Percentiles rank a stretch among this genome's conserved stretches.
These are phyloP conservation scores for Bubo bubo DNA, from an alignment of 2,113 vertebrate genomes.

Conservation along the genomic window DNA sequence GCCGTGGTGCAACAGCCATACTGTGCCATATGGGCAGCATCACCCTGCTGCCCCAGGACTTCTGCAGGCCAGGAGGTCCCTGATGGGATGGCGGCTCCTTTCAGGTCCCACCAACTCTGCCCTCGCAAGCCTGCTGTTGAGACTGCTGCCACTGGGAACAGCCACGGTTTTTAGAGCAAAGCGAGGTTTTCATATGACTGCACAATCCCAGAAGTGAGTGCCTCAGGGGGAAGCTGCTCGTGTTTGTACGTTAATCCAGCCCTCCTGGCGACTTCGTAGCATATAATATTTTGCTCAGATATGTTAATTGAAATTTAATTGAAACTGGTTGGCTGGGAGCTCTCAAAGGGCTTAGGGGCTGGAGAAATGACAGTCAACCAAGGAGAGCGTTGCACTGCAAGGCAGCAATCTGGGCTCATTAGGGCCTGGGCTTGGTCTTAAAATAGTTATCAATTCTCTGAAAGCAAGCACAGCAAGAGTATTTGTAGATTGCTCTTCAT, in stretches of 20 bases:
- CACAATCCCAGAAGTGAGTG: background rate
- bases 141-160: accelerated
- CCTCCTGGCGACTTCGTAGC: background rate
- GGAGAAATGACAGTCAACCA: background rate
- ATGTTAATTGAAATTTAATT: conserved; percentile 58
- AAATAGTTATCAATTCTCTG: background rate
- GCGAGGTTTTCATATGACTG: background rate
- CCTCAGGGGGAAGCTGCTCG: background rate
- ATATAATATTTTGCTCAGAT: background rate
- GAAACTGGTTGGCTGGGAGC: conserved; percentile 20
- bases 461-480: background rate
- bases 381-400: background rate
- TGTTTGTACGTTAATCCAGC: background rate
- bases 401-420: background rate
- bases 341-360: background rate
- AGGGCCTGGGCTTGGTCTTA: background rate
- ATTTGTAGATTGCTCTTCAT: background rate
- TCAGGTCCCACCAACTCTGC: background rate
- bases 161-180: background rate
- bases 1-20: accelerated
- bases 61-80: background rate
- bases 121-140: accelerated
- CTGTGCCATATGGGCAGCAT: accelerated
- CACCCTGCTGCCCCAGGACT: background rate
- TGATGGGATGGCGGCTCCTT: background rate